Conservation (phyloP, 2,113 vertebrate genomes). For the Oncorhynchus masou region DNA sequence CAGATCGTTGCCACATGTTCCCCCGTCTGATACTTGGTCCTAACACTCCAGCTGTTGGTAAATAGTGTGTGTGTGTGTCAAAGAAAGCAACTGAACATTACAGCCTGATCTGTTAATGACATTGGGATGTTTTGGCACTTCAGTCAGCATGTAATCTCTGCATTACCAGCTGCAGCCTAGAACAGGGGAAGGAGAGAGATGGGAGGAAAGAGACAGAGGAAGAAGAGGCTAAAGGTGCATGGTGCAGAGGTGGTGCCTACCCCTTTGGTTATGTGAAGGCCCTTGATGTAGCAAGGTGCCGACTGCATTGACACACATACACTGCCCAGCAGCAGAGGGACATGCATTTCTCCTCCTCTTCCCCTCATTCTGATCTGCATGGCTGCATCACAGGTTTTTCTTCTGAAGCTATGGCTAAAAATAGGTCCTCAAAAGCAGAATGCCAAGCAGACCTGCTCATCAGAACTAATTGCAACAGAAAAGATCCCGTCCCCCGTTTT, state of each 20-base stretch:
- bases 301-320: not conserved
- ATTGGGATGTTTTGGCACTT: not conserved
- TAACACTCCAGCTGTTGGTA: not conserved
- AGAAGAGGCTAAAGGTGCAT: not conserved
- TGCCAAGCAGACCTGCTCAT: constrained; percentile 62
- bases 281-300: not conserved
- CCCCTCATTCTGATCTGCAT: constrained; percentile 42
- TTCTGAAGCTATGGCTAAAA: constrained; percentile 57
- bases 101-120: not conserved
- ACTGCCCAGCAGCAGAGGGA: constrained; percentile 9
- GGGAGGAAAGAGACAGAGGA: too few relatives aligned
- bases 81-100: too few relatives aligned
- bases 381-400: constrained; percentile 51
- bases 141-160: not conserved
- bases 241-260: not conserved
- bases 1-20: constrained; percentile 14
- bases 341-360: constrained; percentile 10
- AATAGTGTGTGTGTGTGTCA: not conserved
- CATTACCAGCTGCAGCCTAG: not conserved
- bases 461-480: constrained; percentile 63
- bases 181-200: not conserved
- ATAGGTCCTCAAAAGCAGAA: constrained; percentile 53
- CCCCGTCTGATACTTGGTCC: constrained; percentile 1
- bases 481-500: constrained; percentile 17
- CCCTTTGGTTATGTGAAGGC: not conserved